Percentiles rank a stretch among this genome's conserved stretches.
These are phyloP conservation scores for Aselliscus stoliczkanus DNA, from an alignment of 2,797 vertebrate species.

Conservation along the genomic window DNA sequence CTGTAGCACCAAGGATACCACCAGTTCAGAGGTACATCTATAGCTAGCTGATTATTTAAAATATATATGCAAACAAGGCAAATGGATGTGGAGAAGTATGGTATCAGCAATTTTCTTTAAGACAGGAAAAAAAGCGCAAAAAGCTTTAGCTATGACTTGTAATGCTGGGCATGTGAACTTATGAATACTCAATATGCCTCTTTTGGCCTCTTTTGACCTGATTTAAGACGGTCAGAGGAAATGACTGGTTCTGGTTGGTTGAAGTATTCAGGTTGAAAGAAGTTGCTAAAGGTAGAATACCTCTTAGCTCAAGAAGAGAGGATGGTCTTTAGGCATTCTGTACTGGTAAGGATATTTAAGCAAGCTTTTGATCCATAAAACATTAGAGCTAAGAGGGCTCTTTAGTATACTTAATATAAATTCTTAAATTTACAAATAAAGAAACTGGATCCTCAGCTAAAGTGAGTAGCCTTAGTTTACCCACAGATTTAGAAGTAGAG, in stretches of 20 bases:
- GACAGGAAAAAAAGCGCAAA: background rate
- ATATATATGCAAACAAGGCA: background rate
- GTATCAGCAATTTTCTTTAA: background rate
- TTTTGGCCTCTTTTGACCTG: background rate
- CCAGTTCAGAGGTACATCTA: background rate
- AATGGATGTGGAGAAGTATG: background rate
- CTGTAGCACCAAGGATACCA: background rate
- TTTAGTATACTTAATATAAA: slow-evolving; percentile 9
- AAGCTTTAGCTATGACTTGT: background rate
- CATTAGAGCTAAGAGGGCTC: background rate
- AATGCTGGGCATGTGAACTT: background rate
- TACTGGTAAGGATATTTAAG: background rate
- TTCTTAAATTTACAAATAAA: background rate
- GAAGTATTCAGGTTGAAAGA: background rate
- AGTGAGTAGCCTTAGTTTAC: background rate
- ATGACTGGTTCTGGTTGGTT: background rate
- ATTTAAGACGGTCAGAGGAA: background rate
- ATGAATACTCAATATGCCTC: background rate
- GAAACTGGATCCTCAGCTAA: background rate
- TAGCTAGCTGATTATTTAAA: background rate
- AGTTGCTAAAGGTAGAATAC: background rate
- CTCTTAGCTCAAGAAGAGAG: background rate
- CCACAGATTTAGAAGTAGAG: background rate
- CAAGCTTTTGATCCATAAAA: background rate
- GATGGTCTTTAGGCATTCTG: background rate